Base-by-base conservation (phyloP, 2,113 vertebrate genomes). In the Chamaetylas fuelleborni region DNA sequence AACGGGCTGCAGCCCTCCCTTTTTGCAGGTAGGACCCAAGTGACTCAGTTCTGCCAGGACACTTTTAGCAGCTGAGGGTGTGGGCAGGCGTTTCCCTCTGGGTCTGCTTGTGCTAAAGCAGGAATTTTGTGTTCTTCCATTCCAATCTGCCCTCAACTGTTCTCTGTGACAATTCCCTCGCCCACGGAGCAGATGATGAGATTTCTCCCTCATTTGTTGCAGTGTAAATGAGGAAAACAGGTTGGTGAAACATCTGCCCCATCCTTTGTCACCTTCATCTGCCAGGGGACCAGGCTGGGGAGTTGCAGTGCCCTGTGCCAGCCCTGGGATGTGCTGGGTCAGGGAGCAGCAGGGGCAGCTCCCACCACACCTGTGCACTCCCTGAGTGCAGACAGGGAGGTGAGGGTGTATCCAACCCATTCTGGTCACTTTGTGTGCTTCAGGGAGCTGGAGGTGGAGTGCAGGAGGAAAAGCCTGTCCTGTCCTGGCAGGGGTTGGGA, bases 331-430 rank as follows among this genome's bases (percentile, higher is more conserved):
- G 69, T 47, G 89, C 61, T 65, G 85, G 5, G 2, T 6, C 43
- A 28, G 57, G 31, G 82, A 19, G 5, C 23, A n/a, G 61, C 45
- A n/a, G 74, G 61, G 34, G 19, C 51, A 0, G 31, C n/a, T 58
- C 40, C 66, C 36, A 14, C 23, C 12, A 1, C 24, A 14, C 24
- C 48, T 50, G 48, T 25, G 14, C 50, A 16, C 26, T 51, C 2
- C 24, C 53, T 8, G 8, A 11, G 47, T 6, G 9, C 22, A 14
- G 53, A 19, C 45, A 31, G 62, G 66, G 33, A 36, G 15, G 5
- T 5, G 40, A 57, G 29, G 0, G 0, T 40, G 12, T 13, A 0
- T 8, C 50, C 34, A 82, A 1, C 25, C 19, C 34, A 2, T 5
- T 40, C 47, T 64, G 61, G 43, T 58, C 47, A 23, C 53, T 26